Conservation (phyloP, 2,797 vertebrate genomes). For the Eleutherodactylus coqui region DNA sequence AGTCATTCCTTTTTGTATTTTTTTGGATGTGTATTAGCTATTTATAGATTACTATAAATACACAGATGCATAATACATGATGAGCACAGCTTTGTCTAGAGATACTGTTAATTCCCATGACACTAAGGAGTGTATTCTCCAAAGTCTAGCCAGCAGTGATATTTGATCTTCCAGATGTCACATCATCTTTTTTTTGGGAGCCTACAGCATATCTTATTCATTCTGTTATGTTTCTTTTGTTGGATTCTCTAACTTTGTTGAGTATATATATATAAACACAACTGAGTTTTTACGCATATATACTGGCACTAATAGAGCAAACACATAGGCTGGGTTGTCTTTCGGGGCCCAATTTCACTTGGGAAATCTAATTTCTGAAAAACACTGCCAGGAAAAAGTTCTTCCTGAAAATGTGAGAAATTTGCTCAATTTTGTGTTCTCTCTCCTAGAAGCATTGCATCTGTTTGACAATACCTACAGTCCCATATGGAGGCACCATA, state of each 20-base stretch:
- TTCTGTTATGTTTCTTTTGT: slow-evolving; percentile 7
- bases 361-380: not conserved
- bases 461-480: no score
- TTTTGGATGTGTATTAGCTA: slow-evolving; percentile 19
- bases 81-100: slow-evolving; percentile 14
- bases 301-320: not conserved
- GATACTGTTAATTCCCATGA: slow-evolving; percentile 44
- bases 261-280: not conserved
- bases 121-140: slow-evolving; percentile 39
- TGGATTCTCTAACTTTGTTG: not conserved
- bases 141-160: slow-evolving; percentile 35
- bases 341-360: not conserved
- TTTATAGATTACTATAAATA: slow-evolving; percentile 53
- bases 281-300: not conserved
- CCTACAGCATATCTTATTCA: slow-evolving; percentile 24
- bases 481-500: no score
- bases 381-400: not conserved
- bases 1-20: slow-evolving; percentile 18
- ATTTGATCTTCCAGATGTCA: slow-evolving; percentile 48
- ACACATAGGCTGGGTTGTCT: not conserved
- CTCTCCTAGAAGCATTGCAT: no score
- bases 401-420: not conserved
- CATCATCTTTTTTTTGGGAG: slow-evolving; percentile 32
- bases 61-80: slow-evolving; percentile 40
- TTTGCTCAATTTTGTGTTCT: not conserved